Base-by-base conservation (phyloP, 1,140 invertebrate genomes). In the Drosophila pseudoobscura region DNA sequence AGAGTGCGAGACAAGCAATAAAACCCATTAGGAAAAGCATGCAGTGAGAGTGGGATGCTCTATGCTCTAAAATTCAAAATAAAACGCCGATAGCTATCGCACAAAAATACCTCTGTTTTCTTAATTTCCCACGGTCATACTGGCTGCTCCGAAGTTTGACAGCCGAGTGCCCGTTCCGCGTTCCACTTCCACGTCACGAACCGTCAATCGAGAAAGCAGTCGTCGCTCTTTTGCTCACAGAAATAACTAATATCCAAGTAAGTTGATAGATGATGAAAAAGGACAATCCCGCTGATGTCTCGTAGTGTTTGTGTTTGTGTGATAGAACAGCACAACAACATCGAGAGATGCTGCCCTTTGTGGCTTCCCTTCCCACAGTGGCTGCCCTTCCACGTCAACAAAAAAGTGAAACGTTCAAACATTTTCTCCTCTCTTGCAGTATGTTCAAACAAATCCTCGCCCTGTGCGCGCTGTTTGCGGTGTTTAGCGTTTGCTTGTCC, bases 331-430 rank as follows among this genome's bases (percentile, higher is more conserved):
- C 4, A 8, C n/a, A 29, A 68, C 51, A 17, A 9, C 5, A 7
- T 6, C n/a, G 7, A 53, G 13, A 50, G 63, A 20, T 17, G 29
- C 5, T 8, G 29, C 17, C 49, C 45, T 51, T 75, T 63, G 26
- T 8, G 41, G 39, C 50, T 31, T 52, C 9, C 43, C 52, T 31
- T 52, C 9, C 43, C 52, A 15, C 15, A 17, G 35, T 15, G 24
- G 46, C 56, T 22, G 43, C 75, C 72, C 72, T 85, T 91, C 89
- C 89, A 91, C 89, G 83, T 91, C 84, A 88, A 90, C 82, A 85
- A 78, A 84, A 17, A 87, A 62, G 61, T 66, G 66, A 84, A 77
- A 90, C 78, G 65, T 64, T 61, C 8, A 31, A 51, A 51, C 31
- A 0, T 39, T 55, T 22, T 24, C 17, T 44, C 4, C 47, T 43